Evolutionary conservation across 1,140 invertebrate genomes (phyloP).

Genomic region (Nylanderia fulva): DNA sequence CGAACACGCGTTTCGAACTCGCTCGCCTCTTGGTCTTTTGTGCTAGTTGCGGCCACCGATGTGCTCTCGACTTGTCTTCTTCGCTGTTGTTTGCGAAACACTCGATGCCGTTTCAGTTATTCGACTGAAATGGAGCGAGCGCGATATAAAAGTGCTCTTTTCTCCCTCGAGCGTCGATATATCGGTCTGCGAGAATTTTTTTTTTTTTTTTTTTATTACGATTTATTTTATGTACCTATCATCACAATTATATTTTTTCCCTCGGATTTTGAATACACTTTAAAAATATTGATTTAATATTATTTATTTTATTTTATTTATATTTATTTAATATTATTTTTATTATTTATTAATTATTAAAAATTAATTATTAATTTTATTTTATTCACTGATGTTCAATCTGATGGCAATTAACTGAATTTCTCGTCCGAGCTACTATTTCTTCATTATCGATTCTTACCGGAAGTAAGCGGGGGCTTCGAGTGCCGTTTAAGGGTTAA

Average conservation of each 20-base stretch:
- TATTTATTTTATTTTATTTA: too few species aligned
- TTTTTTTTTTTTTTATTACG: neutral
- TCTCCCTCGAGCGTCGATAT: neutral
- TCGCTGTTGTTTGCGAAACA: conserved; percentile 35
- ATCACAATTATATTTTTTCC: neutral
- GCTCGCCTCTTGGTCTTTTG: neutral
- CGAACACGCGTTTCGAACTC: conserved; percentile 16
- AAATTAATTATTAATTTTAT: too few species aligned
- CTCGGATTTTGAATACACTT: neutral
- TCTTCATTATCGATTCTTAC: conserved; percentile 31
- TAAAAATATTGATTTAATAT: too few species aligned
- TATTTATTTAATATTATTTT: too few species aligned
- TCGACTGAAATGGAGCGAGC: neutral
- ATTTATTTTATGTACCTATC: too few species aligned
- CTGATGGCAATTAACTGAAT: neutral
- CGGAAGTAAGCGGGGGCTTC: conserved; percentile 7
- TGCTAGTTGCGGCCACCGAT: neutral
- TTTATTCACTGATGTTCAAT: too few species aligned
- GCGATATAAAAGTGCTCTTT: neutral
- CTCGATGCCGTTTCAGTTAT: conserved; percentile 6
- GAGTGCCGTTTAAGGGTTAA: conserved; percentile 51
- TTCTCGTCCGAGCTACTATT: neutral
- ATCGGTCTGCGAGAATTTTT: neutral
- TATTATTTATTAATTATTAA: too few species aligned
- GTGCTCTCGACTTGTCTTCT: conserved; percentile 34